phyloP scores from a whole-genome alignment of 2,888 invertebrate genomes.

The Chymomyza caudatula region DNA sequence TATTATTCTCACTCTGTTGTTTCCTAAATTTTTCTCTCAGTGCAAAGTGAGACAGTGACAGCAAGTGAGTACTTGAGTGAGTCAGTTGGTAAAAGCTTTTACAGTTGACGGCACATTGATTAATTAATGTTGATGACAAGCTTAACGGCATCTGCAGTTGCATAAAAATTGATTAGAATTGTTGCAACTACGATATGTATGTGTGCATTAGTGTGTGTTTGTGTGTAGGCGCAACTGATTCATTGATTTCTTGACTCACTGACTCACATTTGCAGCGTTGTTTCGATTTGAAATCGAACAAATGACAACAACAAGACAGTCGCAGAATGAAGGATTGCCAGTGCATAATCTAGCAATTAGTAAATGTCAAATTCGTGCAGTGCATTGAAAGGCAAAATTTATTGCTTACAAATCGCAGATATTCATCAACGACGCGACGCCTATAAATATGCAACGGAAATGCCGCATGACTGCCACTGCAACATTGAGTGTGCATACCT shows the following conservation, averaged over 20 bases:
- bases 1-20: neutral
- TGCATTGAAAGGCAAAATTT: conserved; percentile 64
- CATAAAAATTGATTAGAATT: conserved; percentile 44
- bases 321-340: neutral
- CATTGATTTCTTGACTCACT: neutral
- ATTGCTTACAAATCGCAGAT: conserved; percentile 56
- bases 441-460: conserved; percentile 63
- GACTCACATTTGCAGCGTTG: neutral
- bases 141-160: conserved; percentile 2
- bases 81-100: conserved; percentile 5
- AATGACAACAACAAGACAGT: conserved; percentile 14
- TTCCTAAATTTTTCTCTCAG: neutral
- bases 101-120: conserved; percentile 44
- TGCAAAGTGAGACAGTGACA: neutral
- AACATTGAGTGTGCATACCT: neutral
- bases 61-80: neutral
- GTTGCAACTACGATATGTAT: neutral
- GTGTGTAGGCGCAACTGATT: neutral
- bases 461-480: conserved; percentile 13
- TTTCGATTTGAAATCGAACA: neutral
- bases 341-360: conserved; percentile 60
- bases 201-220: neutral
- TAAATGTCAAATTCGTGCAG: conserved; percentile 64
- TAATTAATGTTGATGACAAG: conserved; percentile 57
- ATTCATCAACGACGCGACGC: conserved; percentile 46